Evolutionary conservation across 1,140 invertebrate species (phyloP), one percentile per base, ranked within the genome.

Genomic region (Ceratina calcarata): DNA sequence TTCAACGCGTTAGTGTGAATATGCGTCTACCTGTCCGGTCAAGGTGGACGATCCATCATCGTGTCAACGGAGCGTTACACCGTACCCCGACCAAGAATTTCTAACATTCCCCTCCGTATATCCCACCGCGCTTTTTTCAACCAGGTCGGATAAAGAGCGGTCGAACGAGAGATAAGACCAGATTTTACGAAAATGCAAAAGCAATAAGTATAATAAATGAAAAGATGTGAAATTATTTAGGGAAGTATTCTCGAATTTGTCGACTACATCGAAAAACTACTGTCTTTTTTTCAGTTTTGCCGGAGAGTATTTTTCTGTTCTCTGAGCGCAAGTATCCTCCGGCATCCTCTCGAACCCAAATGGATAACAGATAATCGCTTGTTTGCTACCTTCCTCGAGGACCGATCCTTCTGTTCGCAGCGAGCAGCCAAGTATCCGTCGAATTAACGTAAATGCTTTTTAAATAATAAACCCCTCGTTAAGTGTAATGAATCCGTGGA

Each of bases 41-140:
- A 86, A 86, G 86, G 86, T 87, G 79, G 85, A 76, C 88, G 86
- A 92, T 92, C 90, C 89, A 92, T 92, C 91, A 92, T 91, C 88
- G 82, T 90, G 91, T 92, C 91, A 90, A 89, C 91, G 87, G 85
- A 85, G 86, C 82, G 91, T 91, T 86, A 86, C 66, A 70, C 55
- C 61, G 45, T 74, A 69, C 53, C 37, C 37, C 37, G 57, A 72
- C 64, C 73, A 80, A 71, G 69, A 58, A 83, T 86, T 83, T 86
- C 62, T 65, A 80, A 80, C 61, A 49, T 83, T 79, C 62, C 58
- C 74, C 76, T 16, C 77, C 10, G 53, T 13, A 57, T n/a, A 57
- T 57, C 60, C 22, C 27, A 74, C 65, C 73, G 49, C 12, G 22
- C 37, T 27, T 70, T 53, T 75, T 57, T 74, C 20, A 12, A 49